Evolutionary conservation across 2,113 vertebrate species (phyloP), one percentile per base, ranked within the genome.

Genomic region (Cardinalis cardinalis): DNA sequence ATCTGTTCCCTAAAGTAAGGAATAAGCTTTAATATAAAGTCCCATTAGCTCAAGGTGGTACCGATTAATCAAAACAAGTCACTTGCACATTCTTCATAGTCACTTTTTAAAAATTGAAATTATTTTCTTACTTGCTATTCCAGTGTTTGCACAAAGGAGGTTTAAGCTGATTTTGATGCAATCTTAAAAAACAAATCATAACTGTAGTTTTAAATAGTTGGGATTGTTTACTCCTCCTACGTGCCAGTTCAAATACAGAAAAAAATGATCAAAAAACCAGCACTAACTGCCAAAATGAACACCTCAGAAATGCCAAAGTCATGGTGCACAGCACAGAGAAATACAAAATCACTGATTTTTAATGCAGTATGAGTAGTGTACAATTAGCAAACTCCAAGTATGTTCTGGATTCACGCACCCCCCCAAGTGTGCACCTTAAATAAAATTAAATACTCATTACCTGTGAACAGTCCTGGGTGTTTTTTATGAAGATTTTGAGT

Each of bases 131-230:
- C 76, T 83, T 68, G 43, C 61, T 87, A 40, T 79, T 91, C 73
- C 36, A 79, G 1, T 21, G 23, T 14, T 94, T 91, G 84, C 88
- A 94, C 43, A 83, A 91, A 84, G 46, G 64, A 87, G 18, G 16
- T 49, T 95, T 70, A 70, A 89, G 58, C 60, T 84, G 84, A 92
- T 82, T 91, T 93, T 86, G 56, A 88, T 81, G 46, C 65, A 53
- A 60, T 28, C 87, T 87, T 79, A 63, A 74, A 91, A 90, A 70
- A 41, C 34, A 90, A 94, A 56, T 14, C 14, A 18, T 78, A 73
- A 73, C 26, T 51, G 34, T 38, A 78, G 52, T 93, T 92, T 83
- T 55, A 93, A 95, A 91, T 77, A 89, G 49, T 74, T 70, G 49
- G 56, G 74, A 81, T 63, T 91, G 68, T 84, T 92, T 84, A 66